These are phyloP conservation scores for Lineus longissimus DNA, from an alignment of 1,140 invertebrate genomes.

Conservation along the genomic window DNA sequence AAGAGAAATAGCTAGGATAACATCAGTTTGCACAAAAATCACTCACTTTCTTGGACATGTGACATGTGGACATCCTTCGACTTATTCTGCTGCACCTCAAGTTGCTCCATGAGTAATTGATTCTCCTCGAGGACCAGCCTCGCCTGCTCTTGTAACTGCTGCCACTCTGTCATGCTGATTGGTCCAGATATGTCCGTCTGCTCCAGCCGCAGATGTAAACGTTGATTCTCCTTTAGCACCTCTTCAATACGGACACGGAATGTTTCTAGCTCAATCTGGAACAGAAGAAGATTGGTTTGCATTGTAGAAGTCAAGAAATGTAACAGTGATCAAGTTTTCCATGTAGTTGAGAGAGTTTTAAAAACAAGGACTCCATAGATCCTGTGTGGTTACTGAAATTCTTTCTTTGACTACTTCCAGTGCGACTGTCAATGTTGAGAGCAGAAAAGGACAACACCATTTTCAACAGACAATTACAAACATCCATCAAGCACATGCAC, in stretches of 20 bases:
- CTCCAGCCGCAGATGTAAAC: constrained; percentile 33
- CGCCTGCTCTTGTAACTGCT: constrained; percentile 47
- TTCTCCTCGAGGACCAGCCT: constrained; percentile 49
- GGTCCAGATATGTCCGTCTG: constrained; percentile 26
- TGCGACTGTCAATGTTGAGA: too few species aligned
- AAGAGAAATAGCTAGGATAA: too few species aligned
- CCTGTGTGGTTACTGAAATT: too few species aligned
- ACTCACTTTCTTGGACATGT: constrained; percentile 40
- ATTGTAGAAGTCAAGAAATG: neutral
- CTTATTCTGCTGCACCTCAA: constrained; percentile 43
- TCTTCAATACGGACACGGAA: constrained; percentile 33
- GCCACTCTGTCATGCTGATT: constrained; percentile 41
- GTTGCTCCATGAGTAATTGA: constrained; percentile 47
- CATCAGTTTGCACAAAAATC: too few species aligned
- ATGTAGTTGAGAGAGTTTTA: too few species aligned
- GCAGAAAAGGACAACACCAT: too few species aligned
- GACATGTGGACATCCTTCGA: constrained; percentile 39
- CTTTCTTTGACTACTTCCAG: too few species aligned
- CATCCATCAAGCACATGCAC: too few species aligned
- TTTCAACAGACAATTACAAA: too few species aligned
- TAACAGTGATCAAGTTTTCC: neutral
- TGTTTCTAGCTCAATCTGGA: constrained; percentile 34
- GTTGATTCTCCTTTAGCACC: constrained; percentile 44
- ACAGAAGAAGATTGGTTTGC: neutral
- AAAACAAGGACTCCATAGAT: too few species aligned